Conservation (phyloP, 1,140 invertebrate genomes). For the Anadara kagoshimensis region DNA sequence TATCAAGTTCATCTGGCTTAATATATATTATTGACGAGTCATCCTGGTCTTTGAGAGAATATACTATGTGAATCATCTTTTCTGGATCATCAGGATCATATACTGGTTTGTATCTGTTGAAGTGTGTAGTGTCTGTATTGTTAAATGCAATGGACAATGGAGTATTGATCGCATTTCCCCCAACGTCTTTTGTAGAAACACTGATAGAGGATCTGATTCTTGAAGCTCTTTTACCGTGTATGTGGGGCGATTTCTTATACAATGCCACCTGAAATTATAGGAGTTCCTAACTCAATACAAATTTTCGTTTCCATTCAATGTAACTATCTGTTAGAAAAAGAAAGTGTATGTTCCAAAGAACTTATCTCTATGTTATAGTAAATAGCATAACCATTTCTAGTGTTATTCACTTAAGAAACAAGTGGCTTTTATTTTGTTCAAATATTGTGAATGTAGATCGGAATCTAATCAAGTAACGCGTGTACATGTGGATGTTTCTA, state of each 20-base stretch:
- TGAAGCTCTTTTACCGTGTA: conserved; percentile 11
- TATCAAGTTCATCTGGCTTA: conserved; percentile 8
- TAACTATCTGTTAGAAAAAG: no score
- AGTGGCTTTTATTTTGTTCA: no score
- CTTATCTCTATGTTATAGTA: no score
- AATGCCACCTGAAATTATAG: conserved; percentile 26
- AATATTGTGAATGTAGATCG: no score
- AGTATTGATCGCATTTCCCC: conserved; percentile 1
- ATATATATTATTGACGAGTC: conserved; percentile 27
- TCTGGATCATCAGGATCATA: conserved; percentile 17
- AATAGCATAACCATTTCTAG: no score
- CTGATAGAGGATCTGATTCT: conserved; percentile 10
- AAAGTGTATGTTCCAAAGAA: no score
- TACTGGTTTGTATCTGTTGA: conserved; percentile 1
- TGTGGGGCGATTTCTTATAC: conserved; percentile 16
- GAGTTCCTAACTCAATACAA: no score
- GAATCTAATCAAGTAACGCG: no score
- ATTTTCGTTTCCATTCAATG: no score
- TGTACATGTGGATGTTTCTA: no score
- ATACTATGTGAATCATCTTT: conserved; percentile 29
- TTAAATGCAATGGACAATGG: conserved; percentile 17
- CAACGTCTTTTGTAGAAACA: conserved; percentile 7
- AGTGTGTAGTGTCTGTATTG: conserved; percentile 15
- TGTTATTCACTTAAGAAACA: no score
- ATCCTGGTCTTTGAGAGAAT: not conserved